A percentile compares a stretch with the other conserved stretches of the same genome.
phyloP scores from a whole-genome alignment of 2,113 vertebrate genomes.

The Xyrauchen texanus region DNA sequence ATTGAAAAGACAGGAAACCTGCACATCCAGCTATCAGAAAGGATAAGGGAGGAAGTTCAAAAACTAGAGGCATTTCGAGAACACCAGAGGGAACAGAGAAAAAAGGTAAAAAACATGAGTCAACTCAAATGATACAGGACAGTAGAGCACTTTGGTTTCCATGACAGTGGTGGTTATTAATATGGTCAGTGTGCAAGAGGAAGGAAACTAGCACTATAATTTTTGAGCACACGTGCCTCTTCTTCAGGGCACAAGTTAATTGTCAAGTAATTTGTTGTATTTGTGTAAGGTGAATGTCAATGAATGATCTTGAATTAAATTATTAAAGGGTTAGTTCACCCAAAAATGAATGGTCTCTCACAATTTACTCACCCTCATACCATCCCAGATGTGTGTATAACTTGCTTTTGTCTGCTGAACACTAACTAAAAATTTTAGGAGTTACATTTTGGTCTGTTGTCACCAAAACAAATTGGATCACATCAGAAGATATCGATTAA shows the following conservation, averaged over 20 bases:
- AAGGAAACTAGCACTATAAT: not conserved
- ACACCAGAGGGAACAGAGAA: conserved; percentile 90
- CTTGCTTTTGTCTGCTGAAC: too few species aligned
- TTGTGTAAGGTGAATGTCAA: not conserved
- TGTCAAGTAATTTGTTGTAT: not conserved
- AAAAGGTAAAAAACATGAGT: conserved; percentile 79
- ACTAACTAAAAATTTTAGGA: too few species aligned
- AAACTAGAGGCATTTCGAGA: conserved; percentile 90
- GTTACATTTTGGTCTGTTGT: too few species aligned
- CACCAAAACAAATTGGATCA: too few species aligned
- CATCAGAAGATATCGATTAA: too few species aligned
- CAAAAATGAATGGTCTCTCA: too few species aligned
- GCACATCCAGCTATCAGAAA: conserved; percentile 85
- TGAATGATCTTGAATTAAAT: not conserved
- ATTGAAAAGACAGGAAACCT: conserved; percentile 87
- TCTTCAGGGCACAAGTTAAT: too few species aligned
- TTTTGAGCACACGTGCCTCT: not conserved
- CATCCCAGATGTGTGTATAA: too few species aligned
- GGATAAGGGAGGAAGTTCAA: conserved; percentile 87
- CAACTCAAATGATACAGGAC: not conserved
- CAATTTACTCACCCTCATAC: too few species aligned
- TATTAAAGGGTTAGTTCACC: too few species aligned
- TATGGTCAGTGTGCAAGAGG: not conserved
- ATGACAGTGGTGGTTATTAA: too few species aligned
- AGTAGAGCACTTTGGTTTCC: not conserved